Conservation (phyloP, 2,888 invertebrate genomes). For the Diaperis boleti region DNA sequence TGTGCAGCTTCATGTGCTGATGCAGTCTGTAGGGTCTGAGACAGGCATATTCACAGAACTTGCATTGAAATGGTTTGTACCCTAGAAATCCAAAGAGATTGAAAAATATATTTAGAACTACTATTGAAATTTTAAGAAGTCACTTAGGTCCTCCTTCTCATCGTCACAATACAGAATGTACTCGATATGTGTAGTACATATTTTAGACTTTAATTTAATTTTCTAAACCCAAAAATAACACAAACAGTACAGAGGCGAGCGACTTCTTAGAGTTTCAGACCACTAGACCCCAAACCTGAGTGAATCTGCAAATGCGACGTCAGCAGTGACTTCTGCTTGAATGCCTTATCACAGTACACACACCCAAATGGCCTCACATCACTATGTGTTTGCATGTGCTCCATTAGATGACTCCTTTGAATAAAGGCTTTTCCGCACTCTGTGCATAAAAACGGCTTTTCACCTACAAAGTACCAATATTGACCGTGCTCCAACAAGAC, state of each 20-base stretch:
- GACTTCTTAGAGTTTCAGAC: too few species aligned
- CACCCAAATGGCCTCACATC: constrained; percentile 57
- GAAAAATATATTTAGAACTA: too few species aligned
- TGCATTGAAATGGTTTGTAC: constrained; percentile 56
- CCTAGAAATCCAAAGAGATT: too few species aligned
- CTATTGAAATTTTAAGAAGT: too few species aligned
- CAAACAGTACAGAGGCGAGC: too few species aligned
- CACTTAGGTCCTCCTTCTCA: too few species aligned
- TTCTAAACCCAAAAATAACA: too few species aligned
- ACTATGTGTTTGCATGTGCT: constrained; percentile 57
- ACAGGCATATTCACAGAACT: constrained; percentile 56
- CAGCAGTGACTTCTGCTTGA: constrained; percentile 57
- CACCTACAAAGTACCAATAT: background rate
- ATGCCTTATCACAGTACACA: constrained; percentile 54
- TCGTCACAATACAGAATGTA: too few species aligned
- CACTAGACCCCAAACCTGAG: too few species aligned
- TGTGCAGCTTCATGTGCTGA: constrained; percentile 57
- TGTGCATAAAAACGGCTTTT: constrained; percentile 57
- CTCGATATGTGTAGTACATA: too few species aligned
- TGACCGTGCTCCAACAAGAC: background rate
- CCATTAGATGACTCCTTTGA: constrained; percentile 58
- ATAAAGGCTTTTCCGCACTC: constrained; percentile 58
- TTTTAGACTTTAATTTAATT: too few species aligned
- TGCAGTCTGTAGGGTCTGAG: constrained; percentile 56
- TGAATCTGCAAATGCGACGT: constrained; percentile 58